Conservation (phyloP, 2,113 vertebrate species). For the Carlito syrichta region DNA sequence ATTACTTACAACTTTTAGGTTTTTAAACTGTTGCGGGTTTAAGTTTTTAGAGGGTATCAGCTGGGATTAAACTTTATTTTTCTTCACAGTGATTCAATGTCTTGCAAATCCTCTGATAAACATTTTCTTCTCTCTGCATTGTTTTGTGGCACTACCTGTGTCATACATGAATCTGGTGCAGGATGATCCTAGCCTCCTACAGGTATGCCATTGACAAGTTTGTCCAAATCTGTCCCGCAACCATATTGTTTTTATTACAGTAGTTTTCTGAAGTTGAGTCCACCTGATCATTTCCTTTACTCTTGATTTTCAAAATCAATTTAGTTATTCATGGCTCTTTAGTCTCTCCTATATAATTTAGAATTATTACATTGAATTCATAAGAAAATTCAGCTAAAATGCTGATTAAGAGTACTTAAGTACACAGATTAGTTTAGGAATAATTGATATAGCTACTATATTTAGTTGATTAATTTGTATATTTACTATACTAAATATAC, state of each 20-base stretch:
- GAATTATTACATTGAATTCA: background rate
- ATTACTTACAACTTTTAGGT: background rate
- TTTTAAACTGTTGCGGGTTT: background rate
- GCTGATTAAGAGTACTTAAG: background rate
- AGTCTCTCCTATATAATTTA: background rate
- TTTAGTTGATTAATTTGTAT: background rate
- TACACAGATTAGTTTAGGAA: background rate
- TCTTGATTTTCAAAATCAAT: background rate
- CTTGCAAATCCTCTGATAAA: background rate
- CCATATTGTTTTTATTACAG: background rate
- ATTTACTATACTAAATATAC: background rate
- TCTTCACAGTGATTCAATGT: background rate
- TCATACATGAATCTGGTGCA: accelerated
- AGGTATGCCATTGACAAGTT: accelerated
- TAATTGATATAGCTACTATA: background rate
- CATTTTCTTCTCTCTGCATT: accelerated
- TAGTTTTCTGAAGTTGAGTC: background rate
- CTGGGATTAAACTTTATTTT: background rate
- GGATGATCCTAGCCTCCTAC: background rate
- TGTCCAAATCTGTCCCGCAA: background rate
- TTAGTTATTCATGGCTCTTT: background rate
- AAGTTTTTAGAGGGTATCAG: background rate
- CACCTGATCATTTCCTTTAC: background rate
- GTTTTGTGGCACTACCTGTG: background rate
- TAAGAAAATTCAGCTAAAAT: background rate